Evolutionary conservation across 2,888 invertebrate species (phyloP).

Genomic region (Byasa hedistus): DNA sequence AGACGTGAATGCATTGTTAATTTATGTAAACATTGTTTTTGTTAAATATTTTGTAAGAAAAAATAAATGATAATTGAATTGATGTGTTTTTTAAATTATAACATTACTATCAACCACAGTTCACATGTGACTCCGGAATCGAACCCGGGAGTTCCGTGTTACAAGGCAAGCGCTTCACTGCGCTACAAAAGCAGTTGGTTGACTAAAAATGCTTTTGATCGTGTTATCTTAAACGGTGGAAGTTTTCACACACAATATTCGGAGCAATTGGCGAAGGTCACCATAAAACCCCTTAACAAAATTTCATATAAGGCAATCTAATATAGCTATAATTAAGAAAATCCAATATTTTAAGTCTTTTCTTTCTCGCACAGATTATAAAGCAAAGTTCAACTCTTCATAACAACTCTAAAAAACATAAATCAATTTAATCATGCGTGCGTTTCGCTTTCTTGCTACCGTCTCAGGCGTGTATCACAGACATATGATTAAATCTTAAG

Average conservation of each 20-base stretch:
- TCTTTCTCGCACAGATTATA: background rate
- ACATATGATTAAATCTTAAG: conserved; percentile 48
- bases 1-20: conserved; percentile 14
- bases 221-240: too few species aligned
- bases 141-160: too few species aligned
- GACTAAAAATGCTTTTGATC: too few species aligned
- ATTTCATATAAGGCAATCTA: too few species aligned
- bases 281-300: too few species aligned
- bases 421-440: conserved; percentile 18
- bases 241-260: too few species aligned
- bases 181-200: too few species aligned
- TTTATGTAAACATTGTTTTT: conserved; percentile 10
- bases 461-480: conserved; percentile 35
- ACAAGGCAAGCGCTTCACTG: too few species aligned
- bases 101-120: too few species aligned
- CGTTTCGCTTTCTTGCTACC: conserved; percentile 60
- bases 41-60: conserved; percentile 2
- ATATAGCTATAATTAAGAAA: background rate
- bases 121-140: too few species aligned
- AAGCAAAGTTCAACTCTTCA: background rate
- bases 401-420: background rate
- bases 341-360: background rate
- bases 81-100: background rate
- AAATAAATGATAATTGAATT: conserved; percentile 3
- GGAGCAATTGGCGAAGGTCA: too few species aligned